A percentile compares a stretch with the other conserved stretches of the same genome.
Evolutionary conservation across 2,113 vertebrate genomes (phyloP).

Genomic region (Sylvietta virens): DNA sequence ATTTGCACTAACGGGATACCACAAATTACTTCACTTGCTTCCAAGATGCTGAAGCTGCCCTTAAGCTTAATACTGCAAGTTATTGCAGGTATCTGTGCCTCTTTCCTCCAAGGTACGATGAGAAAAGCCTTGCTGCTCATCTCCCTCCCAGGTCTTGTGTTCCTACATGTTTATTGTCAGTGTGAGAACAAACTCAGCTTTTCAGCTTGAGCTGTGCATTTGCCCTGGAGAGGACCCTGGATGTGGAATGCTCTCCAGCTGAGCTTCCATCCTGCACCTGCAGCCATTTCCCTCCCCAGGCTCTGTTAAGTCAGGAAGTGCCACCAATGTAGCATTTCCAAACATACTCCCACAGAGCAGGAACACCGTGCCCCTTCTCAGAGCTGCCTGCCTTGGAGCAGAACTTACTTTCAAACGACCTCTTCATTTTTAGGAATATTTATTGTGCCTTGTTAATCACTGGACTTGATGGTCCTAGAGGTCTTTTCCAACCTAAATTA

Average conservation of each 20-base stretch:
- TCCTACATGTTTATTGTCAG: not conserved
- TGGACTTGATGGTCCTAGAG: not conserved
- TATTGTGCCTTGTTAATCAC: not conserved
- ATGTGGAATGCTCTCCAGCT: not conserved
- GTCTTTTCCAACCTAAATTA: not conserved
- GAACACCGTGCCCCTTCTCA: not conserved
- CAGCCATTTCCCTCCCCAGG: not conserved
- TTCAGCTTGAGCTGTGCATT: not conserved
- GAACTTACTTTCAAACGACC: not conserved
- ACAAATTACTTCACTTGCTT: conserved; percentile 18
- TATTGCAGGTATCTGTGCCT: conserved; percentile 4
- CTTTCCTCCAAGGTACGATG: not conserved
- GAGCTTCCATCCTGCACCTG: not conserved
- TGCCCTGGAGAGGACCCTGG: not conserved
- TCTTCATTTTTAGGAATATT: not conserved
- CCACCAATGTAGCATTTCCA: not conserved
- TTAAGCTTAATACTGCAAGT: conserved; percentile 19
- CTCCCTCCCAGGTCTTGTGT: not conserved
- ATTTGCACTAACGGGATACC: not conserved
- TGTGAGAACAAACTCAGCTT: not conserved
- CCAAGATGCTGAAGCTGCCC: conserved; percentile 28
- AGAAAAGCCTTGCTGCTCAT: not conserved
- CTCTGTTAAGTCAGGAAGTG: not conserved
- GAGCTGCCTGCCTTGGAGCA: not conserved
- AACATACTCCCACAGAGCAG: not conserved